A percentile compares a stretch with the other conserved stretches of the same genome.
Conservation (phyloP, 2,113 vertebrate genomes). For the Delphinapterus leucas region DNA sequence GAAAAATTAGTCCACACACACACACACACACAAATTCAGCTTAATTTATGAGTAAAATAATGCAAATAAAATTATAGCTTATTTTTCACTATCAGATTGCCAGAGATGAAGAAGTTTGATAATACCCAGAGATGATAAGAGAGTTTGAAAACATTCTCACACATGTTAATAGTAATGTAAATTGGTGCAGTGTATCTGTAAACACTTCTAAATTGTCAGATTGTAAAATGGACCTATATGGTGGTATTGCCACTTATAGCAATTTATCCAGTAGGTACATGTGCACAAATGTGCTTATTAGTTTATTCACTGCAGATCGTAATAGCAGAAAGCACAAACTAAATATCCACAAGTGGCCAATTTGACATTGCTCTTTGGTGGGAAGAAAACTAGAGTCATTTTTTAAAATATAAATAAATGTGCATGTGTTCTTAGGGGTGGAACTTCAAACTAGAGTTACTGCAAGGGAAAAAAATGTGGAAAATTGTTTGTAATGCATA, state of each 20-base stretch:
- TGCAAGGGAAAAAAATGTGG: not conserved
- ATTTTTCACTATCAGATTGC: not conserved
- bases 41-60: not conserved
- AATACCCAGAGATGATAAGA: not conserved
- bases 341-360: not conserved
- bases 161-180: not conserved
- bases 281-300: not conserved
- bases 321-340: not conserved
- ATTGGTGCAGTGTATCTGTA: not conserved
- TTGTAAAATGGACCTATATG: not conserved
- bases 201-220: not conserved
- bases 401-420: not conserved
- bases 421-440: not conserved
- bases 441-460: not conserved
- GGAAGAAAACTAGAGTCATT: not conserved
- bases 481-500: not conserved
- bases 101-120: not conserved
- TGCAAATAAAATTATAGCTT: not conserved
- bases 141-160: not conserved
- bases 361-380: not conserved
- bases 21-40: not conserved
- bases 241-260: not conserved
- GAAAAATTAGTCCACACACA: not conserved
- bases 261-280: fast-evolving
- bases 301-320: not conserved